phyloP scores from a whole-genome alignment of 2,888 invertebrate genomes.

The Homarus gammarus region DNA sequence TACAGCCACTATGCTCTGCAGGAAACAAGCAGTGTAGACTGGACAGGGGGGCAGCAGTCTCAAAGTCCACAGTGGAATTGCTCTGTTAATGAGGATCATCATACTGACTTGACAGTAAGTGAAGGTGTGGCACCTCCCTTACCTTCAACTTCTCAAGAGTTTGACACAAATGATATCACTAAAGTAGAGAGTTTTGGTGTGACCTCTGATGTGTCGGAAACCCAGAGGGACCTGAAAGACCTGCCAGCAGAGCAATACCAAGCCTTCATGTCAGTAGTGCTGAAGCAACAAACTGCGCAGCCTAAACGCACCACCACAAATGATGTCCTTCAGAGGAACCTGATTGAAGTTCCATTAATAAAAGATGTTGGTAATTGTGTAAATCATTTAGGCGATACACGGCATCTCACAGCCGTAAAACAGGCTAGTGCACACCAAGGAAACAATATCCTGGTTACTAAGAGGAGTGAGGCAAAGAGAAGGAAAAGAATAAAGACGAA shows the following conservation, averaged over 20 bases:
- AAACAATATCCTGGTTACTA: not conserved
- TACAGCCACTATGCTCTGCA: slow-evolving; percentile 4
- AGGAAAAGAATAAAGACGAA: slow-evolving; percentile 23
- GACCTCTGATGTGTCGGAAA: not conserved
- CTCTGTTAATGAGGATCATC: not conserved
- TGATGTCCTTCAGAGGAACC: slow-evolving; percentile 17
- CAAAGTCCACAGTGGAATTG: slow-evolving; percentile 34
- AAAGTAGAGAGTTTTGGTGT: not conserved
- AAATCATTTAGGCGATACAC: not conserved
- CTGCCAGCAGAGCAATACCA: slow-evolving; percentile 66
- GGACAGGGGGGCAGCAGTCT: slow-evolving; percentile 20
- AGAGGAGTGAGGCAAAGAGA: slow-evolving; percentile 28
- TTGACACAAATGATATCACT: not conserved
- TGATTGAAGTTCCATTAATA: slow-evolving; percentile 44
- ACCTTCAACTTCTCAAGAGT: not conserved
- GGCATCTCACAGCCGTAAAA: not conserved
- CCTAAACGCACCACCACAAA: not conserved
- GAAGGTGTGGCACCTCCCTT: not conserved
- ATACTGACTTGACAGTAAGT: not conserved
- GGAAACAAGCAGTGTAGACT: not conserved
- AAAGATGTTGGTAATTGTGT: not conserved
- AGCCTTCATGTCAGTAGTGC: slow-evolving; percentile 66
- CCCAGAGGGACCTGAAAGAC: slow-evolving; percentile 53
- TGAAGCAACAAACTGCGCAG: slow-evolving; percentile 44
- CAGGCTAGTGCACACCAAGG: not conserved